Evolutionary conservation across 1,140 invertebrate genomes (phyloP).

Genomic region (Drosophila paulistorum): DNA sequence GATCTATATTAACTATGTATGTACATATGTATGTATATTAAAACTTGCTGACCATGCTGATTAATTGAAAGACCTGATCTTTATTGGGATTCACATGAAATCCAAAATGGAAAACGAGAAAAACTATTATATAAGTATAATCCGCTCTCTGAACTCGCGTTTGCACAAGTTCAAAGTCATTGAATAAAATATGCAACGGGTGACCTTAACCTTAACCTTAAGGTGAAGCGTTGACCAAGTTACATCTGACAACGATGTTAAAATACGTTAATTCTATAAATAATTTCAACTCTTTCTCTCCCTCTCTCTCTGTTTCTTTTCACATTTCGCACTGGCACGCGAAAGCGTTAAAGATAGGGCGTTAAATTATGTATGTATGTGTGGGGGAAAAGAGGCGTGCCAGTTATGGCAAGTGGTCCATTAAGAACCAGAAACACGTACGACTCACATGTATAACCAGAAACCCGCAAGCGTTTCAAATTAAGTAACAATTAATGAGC

Average conservation of each 20-base stretch:
- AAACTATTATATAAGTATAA: not conserved
- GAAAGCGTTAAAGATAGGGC: conserved; percentile 54
- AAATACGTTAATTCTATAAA: too few relatives aligned
- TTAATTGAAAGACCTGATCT: not conserved
- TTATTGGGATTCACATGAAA: conserved; percentile 1
- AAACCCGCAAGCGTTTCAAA: conserved; percentile 25
- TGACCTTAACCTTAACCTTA: conserved; percentile 8
- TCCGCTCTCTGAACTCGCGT: not conserved
- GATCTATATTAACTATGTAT: too few relatives aligned
- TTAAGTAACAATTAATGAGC: conserved; percentile 47
- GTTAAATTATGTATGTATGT: not conserved
- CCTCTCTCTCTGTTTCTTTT: conserved; percentile 18
- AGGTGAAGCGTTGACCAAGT: not conserved
- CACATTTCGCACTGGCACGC: conserved; percentile 48
- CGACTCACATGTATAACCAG: conserved; percentile 31
- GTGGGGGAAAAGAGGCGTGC: not conserved
- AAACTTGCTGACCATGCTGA: conserved; percentile 46
- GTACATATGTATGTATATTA: too few relatives aligned
- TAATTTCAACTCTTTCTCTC: too few relatives aligned
- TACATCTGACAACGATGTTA: not conserved
- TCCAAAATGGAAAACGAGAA: not conserved
- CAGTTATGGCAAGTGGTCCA: not conserved
- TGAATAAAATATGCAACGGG: not conserved
- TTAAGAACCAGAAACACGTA: conserved; percentile 57
- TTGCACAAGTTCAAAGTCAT: conserved; percentile 2